These are phyloP conservation scores for Peromyscus attwateri DNA, from an alignment of 2,797 vertebrate species.

Conservation along the genomic window DNA sequence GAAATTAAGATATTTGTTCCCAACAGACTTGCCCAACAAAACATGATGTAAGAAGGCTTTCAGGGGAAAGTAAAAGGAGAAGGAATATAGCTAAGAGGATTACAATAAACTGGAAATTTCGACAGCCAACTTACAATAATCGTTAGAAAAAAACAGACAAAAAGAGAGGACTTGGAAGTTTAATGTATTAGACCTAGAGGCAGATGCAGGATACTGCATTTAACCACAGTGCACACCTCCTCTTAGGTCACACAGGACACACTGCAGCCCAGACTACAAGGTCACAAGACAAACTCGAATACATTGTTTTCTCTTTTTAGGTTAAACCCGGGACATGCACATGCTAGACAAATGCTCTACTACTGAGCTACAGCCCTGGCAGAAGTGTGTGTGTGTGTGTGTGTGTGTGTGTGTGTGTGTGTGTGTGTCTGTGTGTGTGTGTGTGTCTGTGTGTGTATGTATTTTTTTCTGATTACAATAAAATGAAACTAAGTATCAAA, in stretches of 20 bases:
- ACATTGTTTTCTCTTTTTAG: neutral
- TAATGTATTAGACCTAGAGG: neutral
- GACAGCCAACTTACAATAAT: neutral
- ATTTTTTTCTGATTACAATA: neutral
- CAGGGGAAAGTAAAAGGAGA: neutral
- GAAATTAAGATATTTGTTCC: neutral
- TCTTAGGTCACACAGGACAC: neutral
- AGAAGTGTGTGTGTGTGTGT: neutral
- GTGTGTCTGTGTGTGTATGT: too few species aligned
- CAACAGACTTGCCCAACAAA: neutral
- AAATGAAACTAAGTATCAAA: slow-evolving; percentile 33
- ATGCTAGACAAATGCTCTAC: neutral
- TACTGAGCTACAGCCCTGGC: neutral
- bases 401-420: too few species aligned
- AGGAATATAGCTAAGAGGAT: neutral
- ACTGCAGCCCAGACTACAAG: neutral
- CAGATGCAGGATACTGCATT: neutral
- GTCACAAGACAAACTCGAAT: neutral
- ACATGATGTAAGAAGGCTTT: neutral
- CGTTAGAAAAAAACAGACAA: neutral
- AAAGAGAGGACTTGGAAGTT: neutral
- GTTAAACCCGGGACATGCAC: neutral
- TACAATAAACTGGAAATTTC: neutral
- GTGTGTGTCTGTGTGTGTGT: neutral
- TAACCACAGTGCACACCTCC: slow-evolving; percentile 11